These are phyloP conservation scores for Coptotermes formosanus DNA, from an alignment of 1,140 invertebrate genomes.

Conservation along the genomic window DNA sequence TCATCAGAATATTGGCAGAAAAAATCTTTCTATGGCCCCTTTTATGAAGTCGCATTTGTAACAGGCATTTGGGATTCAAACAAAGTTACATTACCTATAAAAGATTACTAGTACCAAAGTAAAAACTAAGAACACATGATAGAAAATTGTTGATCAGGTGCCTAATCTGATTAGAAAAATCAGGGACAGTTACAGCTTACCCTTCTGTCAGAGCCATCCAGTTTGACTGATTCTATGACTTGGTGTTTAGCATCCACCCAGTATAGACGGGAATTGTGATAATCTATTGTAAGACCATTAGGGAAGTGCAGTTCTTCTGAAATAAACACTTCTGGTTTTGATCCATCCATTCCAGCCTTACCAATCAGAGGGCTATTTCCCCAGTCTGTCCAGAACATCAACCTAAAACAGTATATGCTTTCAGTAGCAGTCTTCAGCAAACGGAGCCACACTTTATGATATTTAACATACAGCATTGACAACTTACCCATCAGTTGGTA, in stretches of 20 bases:
- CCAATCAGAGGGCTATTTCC: conserved; percentile 68
- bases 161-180: conserved; percentile 20
- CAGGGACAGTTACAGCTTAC: conserved; percentile 39
- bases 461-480: not conserved
- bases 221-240: conserved; percentile 71
- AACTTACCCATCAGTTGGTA: conserved; percentile 59
- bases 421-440: not conserved
- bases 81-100: too few relatives aligned
- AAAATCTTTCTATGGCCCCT: too few relatives aligned
- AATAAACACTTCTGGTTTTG: conserved; percentile 59
- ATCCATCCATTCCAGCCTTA: conserved; percentile 83
- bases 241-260: conserved; percentile 75
- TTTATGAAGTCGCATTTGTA: too few relatives aligned
- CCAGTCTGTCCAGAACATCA: conserved; percentile 88
- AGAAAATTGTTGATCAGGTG: not conserved
- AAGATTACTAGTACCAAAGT: not conserved
- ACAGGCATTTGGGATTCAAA: not conserved
- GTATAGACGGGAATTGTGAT: conserved; percentile 72
- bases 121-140: conserved; percentile 27
- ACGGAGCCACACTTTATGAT: not conserved
- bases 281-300: conserved; percentile 86
- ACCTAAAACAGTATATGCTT: conserved; percentile 46
- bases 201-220: conserved; percentile 69
- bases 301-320: conserved; percentile 74
- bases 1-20: not conserved